A percentile compares a stretch with the other conserved stretches of the same genome.
Conservation (phyloP, 2,113 vertebrate species). For the Apteryx owenii region DNA sequence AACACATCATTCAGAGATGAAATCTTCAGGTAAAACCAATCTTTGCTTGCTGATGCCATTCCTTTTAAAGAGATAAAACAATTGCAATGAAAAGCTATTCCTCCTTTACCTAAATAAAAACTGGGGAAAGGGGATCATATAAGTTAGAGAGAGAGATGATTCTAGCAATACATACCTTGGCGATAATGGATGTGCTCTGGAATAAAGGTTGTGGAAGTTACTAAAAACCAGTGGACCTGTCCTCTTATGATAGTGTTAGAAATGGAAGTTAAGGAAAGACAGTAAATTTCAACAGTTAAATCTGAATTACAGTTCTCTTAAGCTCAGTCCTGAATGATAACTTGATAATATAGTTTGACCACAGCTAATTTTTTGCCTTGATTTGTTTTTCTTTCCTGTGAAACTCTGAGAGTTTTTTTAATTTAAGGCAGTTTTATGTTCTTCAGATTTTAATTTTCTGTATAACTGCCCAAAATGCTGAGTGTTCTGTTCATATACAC, state of each 20-base stretch:
- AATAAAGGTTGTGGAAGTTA: slow-evolving; percentile 3
- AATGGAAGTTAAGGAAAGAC: neutral
- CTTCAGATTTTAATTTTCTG: neutral
- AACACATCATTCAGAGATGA: neutral
- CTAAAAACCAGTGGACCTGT: neutral
- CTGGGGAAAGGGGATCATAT: neutral
- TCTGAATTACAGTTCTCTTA: neutral
- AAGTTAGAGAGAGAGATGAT: neutral
- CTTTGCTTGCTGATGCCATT: neutral
- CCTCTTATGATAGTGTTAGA: neutral
- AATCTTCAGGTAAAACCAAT: slow-evolving; percentile 44
- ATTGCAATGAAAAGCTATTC: neutral
- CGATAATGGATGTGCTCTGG: neutral
- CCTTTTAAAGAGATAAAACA: slow-evolving; percentile 25
- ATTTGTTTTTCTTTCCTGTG: neutral
- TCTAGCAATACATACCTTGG: neutral
- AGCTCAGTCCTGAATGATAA: neutral
- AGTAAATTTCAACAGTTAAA: neutral
- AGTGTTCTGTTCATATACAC: neutral
- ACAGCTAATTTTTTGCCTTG: neutral
- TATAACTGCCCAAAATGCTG: slow-evolving; percentile 5
- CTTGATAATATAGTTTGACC: neutral
- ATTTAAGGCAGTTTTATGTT: neutral
- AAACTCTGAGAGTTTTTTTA: neutral
- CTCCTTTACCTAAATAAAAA: slow-evolving; percentile 1